Conservation (phyloP, 2,113 vertebrate genomes). For the Eupsittula cactorum region DNA sequence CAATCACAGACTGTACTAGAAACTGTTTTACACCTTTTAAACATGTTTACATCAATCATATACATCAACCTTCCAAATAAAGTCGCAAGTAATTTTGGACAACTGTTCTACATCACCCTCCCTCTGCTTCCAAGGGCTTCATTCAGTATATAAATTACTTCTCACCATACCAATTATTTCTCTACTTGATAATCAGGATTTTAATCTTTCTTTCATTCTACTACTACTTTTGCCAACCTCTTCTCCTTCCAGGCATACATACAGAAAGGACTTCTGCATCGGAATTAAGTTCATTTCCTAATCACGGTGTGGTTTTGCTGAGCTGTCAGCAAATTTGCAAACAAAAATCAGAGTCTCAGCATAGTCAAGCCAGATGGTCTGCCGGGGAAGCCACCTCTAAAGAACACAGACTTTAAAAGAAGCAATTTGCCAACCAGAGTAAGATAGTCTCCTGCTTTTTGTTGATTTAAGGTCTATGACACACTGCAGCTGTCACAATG, state of each 20-base stretch:
- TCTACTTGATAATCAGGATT: neutral
- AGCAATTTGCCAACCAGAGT: neutral
- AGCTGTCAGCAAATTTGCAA: slow-evolving; percentile 43
- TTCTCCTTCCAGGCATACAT: neutral
- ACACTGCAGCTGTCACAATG: slow-evolving; percentile 32
- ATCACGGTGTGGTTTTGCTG: neutral
- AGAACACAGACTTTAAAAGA: neutral
- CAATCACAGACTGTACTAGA: too few relatives aligned
- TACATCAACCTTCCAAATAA: neutral
- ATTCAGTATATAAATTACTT: neutral
- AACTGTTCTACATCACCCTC: neutral
- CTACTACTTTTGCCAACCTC: neutral
- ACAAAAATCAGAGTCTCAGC: neutral
- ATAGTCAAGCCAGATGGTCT: slow-evolving; percentile 27
- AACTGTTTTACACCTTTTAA: neutral
- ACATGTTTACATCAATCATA: neutral
- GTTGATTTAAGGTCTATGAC: slow-evolving; percentile 5
- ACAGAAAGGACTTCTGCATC: neutral
- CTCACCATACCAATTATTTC: neutral
- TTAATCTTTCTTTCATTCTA: neutral
- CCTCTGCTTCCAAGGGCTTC: neutral
- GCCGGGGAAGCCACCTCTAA: neutral
- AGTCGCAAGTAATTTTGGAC: neutral
- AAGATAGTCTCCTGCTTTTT: neutral
- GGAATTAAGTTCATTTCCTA: neutral